Evolutionary conservation across 2,113 vertebrate genomes (phyloP).

Genomic region (Corynorhinus townsendii): DNA sequence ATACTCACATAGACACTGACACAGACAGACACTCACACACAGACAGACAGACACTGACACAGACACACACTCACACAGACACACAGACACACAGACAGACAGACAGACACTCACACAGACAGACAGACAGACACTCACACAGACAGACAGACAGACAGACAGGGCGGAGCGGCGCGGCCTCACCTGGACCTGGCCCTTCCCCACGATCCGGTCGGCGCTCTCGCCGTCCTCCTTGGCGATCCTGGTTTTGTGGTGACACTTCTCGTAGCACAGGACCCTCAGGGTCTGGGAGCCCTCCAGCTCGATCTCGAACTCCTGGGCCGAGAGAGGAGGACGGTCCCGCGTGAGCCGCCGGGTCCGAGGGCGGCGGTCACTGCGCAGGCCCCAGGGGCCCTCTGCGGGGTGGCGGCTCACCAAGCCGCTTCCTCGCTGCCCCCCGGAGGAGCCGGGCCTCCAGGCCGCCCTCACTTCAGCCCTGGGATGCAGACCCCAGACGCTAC

Average conservation of each 20-base stretch:
- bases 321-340: neutral
- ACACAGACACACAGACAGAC: neutral
- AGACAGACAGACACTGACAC: neutral
- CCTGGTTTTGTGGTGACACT: conserved; percentile 90
- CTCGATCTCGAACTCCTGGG: conserved; percentile 96
- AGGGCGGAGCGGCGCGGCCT: neutral
- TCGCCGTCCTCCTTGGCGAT: conserved; percentile 91
- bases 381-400: neutral
- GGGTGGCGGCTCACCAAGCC: rapidly evolving
- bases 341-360: neutral
- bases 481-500: neutral
- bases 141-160: neutral
- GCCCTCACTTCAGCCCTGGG: neutral
- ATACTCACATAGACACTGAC: too few species aligned
- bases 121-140: neutral
- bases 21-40: neutral
- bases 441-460: rapidly evolving
- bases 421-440: rapidly evolving
- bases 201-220: conserved; percentile 88
- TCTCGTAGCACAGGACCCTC: conserved; percentile 93
- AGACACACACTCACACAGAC: too few species aligned
- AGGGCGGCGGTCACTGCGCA: rapidly evolving
- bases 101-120: neutral
- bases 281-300: conserved; percentile 95
- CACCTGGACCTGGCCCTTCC: conserved; percentile 95